Percentiles rank a stretch among this genome's conserved stretches.
These are phyloP conservation scores for Petrocephalus schoutedeni DNA, from an alignment of 2,797 vertebrate species.

Conservation along the genomic window DNA sequence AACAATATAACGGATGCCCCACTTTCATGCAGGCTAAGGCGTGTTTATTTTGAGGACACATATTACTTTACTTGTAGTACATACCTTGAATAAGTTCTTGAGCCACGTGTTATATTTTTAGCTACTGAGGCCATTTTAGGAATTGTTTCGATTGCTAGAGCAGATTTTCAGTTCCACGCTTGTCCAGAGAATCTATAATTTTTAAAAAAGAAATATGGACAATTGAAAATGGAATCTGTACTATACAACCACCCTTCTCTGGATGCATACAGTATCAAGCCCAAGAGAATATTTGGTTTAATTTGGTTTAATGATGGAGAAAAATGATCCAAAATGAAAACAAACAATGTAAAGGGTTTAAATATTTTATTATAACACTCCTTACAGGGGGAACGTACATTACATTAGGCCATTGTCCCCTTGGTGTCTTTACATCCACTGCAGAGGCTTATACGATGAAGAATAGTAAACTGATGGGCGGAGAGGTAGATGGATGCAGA, in stretches of 20 bases:
- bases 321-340: neutral
- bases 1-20: neutral
- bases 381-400: constrained; percentile 15
- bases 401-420: neutral
- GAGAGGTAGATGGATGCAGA: constrained; percentile 33
- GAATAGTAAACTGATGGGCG: constrained; percentile 28
- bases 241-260: neutral
- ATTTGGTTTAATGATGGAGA: neutral
- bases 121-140: neutral
- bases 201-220: neutral
- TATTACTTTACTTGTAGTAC: neutral
- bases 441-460: constrained; percentile 23
- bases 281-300: neutral
- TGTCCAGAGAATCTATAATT: neutral
- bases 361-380: constrained; percentile 48
- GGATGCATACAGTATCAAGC: neutral
- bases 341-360: constrained; percentile 27
- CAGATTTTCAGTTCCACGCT: neutral
- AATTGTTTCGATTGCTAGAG: neutral
- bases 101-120: neutral
- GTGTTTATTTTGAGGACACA: neutral
- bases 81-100: neutral
- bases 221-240: neutral
- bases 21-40: neutral
- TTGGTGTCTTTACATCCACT: neutral